Evolutionary conservation across 1,140 invertebrate genomes (phyloP).

Genomic region (Idris sp.): DNA sequence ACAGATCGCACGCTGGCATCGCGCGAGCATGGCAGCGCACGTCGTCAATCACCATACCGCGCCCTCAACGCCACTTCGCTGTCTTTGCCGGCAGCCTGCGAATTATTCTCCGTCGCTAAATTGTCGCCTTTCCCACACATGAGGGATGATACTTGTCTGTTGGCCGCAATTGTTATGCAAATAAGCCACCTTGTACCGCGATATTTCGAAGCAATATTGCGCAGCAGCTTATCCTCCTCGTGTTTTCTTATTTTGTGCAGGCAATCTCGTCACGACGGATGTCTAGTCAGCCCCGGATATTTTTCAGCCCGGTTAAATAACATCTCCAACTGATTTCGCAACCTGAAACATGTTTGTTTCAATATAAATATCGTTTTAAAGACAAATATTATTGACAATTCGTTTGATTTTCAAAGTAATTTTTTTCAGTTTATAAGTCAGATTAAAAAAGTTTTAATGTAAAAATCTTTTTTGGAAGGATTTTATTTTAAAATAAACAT

Average conservation of each 20-base stretch:
- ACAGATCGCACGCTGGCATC: constrained; percentile 74
- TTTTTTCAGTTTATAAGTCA: too few species aligned
- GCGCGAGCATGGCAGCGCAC: constrained; percentile 76
- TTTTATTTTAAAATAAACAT: too few species aligned
- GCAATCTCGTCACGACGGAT: constrained; percentile 42
- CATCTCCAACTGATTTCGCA: background rate
- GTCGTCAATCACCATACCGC: constrained; percentile 72
- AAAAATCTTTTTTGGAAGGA: too few species aligned
- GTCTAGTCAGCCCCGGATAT: constrained; percentile 31
- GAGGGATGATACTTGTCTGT: constrained; percentile 51
- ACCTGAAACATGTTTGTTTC: constrained; percentile 39
- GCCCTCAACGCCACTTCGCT: constrained; percentile 53
- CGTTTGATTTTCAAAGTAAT: too few species aligned
- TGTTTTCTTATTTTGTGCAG: constrained; percentile 43
- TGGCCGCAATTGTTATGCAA: constrained; percentile 63
- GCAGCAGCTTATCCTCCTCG: constrained; percentile 42
- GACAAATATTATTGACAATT: too few species aligned
- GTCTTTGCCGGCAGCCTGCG: constrained; percentile 48
- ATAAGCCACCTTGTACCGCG: constrained; percentile 39
- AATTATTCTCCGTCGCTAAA: constrained; percentile 52
- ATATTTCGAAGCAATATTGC: constrained; percentile 38
- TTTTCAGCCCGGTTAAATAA: constrained; percentile 42
- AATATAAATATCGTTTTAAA: too few species aligned
- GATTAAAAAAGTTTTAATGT: too few species aligned
- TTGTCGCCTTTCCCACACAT: constrained; percentile 39